Evolutionary conservation across 2,113 vertebrate genomes (phyloP), one percentile per base, ranked within the genome.

Genomic region (Cheirogaleus medius): DNA sequence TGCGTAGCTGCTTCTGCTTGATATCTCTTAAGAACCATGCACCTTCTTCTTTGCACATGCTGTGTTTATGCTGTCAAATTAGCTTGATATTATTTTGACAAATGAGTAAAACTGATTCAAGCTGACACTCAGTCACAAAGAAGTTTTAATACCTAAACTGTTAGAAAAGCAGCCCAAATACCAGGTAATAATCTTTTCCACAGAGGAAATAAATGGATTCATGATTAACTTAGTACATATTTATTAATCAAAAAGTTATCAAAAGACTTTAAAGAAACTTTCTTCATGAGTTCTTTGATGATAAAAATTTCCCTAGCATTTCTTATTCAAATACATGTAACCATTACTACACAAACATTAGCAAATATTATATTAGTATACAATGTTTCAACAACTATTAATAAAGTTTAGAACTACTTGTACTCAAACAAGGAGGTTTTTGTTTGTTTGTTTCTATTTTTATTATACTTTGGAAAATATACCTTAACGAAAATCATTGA

Each of bases 401-500:
- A 47, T 66, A 71, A 68, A 91, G 52, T 97, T 84, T 37, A 90
- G 42, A 94, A 78, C 27, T 78, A 90, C 27, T 84, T 95, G n/a
- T 87, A 86, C 52, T 18, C 81, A 56, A 34, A 90, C 54, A 93
- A 3, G 92, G 58, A 92, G 5, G 2, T 8, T 92, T 97, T 77
- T 90, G 64, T 97, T 95, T 60, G 13, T 93, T 91, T 97, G 42
- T 73, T 90, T 37, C 47, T 63, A 29, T 85, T 49, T 73, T 91
- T 93, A 76, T 95, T 95, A 92, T 71, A 68, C 60, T 96, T 96
- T 92, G 83, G 56, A 92, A 93, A 97, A 47, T 39, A 71, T 63
- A 88, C 7, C 60, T 39, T 97, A 97, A 96, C 96, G 96, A 87
- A 98, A 98, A 97, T 96, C 95, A 97, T 74, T 97, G 87, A 25